A percentile compares a stretch with the other conserved stretches of the same genome.
Evolutionary conservation across 2,797 vertebrate species (phyloP).

Genomic region (Enteromius paludinosus): DNA sequence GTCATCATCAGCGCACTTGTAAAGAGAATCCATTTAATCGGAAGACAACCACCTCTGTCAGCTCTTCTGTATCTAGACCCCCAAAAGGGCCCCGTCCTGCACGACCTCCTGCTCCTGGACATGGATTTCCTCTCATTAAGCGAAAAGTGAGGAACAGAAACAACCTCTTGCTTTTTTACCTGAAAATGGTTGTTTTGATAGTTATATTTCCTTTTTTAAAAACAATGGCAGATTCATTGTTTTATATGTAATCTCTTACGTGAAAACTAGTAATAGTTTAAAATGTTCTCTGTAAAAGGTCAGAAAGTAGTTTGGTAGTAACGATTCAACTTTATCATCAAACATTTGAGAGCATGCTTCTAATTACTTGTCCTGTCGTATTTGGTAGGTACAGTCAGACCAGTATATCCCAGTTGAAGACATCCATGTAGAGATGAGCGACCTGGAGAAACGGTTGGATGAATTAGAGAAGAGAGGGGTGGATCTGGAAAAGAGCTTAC

Average conservation of each 20-base stretch:
- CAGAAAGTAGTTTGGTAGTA: not conserved
- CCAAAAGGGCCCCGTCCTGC: slow-evolving; percentile 87
- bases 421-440: slow-evolving; percentile 92
- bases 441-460: slow-evolving; percentile 91
- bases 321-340: not conserved
- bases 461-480: slow-evolving; percentile 92
- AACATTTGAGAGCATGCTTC: not conserved
- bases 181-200: not conserved
- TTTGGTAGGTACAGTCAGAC: slow-evolving; percentile 92
- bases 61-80: slow-evolving; percentile 77
- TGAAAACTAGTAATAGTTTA: not conserved
- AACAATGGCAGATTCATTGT: not conserved
- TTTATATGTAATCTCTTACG: not conserved
- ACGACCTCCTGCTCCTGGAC: slow-evolving; percentile 93
- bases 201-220: not conserved
- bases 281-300: not conserved
- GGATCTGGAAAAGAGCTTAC: slow-evolving; percentile 90
- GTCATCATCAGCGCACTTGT: slow-evolving; percentile 84
- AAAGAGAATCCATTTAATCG: slow-evolving; percentile 99
- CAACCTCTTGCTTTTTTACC: not conserved
- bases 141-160: slow-evolving; percentile 84
- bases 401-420: slow-evolving; percentile 95
- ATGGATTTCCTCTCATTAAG: slow-evolving; percentile 97
- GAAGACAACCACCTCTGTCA: slow-evolving; percentile 83
- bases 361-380: not conserved